These are phyloP conservation scores for Upupa epops DNA, from an alignment of 2,113 vertebrate species.

Conservation along the genomic window DNA sequence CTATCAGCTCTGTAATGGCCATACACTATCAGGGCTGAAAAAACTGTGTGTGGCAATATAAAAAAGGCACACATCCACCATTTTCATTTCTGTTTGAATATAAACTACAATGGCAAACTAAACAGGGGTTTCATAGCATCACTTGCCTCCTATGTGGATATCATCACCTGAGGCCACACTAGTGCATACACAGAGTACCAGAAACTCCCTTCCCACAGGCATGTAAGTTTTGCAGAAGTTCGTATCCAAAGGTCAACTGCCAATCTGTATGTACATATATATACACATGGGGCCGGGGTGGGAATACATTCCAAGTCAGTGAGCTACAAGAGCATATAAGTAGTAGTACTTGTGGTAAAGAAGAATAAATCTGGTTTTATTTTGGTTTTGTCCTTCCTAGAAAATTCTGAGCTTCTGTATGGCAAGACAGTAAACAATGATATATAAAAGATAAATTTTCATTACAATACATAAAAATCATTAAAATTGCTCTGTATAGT, in stretches of 20 bases:
- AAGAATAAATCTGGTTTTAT: background rate
- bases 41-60: no score
- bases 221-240: conserved; percentile 44
- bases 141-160: background rate
- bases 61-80: background rate
- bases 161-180: background rate
- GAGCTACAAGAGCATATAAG: conserved; percentile 28
- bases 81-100: background rate
- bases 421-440: background rate
- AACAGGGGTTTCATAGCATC: background rate
- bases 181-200: conserved; percentile 2
- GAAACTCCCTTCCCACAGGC: background rate
- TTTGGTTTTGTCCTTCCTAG: background rate
- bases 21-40: background rate
- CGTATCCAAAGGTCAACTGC: conserved; percentile 60
- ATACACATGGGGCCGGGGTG: conserved; percentile 32
- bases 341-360: conserved; percentile 1
- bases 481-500: background rate
- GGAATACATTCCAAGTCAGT: conserved; percentile 51
- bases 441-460: background rate
- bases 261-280: conserved; percentile 35
- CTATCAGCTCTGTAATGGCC: background rate
- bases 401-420: background rate
- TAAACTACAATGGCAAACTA: background rate
- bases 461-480: background rate